Base-by-base conservation (phyloP, 1,140 invertebrate species). In the Gryllus bimaculatus region DNA sequence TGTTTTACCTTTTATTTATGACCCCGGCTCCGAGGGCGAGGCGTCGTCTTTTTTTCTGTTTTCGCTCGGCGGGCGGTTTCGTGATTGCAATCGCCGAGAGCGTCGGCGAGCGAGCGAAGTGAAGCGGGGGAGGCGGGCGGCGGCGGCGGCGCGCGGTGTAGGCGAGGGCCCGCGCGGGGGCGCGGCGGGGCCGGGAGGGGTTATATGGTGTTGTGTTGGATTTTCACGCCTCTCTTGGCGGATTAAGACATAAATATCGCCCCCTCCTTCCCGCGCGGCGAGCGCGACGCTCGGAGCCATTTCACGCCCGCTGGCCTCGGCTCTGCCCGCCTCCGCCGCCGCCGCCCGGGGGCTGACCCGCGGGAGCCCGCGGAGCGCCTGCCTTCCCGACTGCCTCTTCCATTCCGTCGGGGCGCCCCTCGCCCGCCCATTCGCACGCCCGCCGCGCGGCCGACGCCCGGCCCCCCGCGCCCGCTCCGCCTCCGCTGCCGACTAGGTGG, bases 1-100 rank as follows among this genome's bases (percentile, higher is more conserved):
- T 66, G 54, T 66, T 66, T 66, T 66, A 66, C 54, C 54, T 66
- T 66, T 66, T 66, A 66, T 66, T 66, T 66, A 66, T 66, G 54
- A 66, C 54, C 54, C 10, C 18, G 54, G 10, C 54, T 66, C 18
- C 54, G 54, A 66, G 54, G 54, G 54, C 10, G 54, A 18, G 18
- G 54, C 18, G 54, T 8, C 15, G 8, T 66, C 18, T 66, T 66
- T 66, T 66, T 66, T 66, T 66, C 54, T 66, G 54, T 66, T 66
- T 66, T 66, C 54, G 54, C 54, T 66, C 54, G 54, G 54, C 54
- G 54, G 54, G 54, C 54, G 54, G 54, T 18, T 66, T 66, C 54
- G 54, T 66, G 54, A 66, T 66, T 66, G 54, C 54, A 66, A 66
- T 66, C 54, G 54, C 54, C 10, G 10, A 13, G 54, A 13, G 54